Conservation (phyloP, 2,888 invertebrate species). For the Beris morrisii region DNA sequence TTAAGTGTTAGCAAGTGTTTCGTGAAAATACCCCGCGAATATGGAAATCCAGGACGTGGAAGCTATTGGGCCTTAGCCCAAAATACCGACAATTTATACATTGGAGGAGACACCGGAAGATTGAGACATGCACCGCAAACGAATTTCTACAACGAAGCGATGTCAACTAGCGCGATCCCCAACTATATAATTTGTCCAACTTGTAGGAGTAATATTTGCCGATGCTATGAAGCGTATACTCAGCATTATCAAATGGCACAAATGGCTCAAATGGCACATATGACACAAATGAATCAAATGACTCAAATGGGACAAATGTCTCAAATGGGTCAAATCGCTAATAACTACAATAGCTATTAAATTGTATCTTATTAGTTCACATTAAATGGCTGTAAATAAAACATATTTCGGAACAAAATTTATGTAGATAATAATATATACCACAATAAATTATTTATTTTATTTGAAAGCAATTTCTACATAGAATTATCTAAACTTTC, state of each 20-base stretch:
- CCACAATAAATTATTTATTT: too few species aligned
- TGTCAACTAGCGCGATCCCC: not conserved
- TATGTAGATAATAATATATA: too few species aligned
- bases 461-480: too few species aligned
- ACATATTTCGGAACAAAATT: too few species aligned
- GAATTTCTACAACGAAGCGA: not conserved
- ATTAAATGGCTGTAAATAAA: too few species aligned
- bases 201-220: conserved; percentile 7
- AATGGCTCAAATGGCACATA: conserved; percentile 8
- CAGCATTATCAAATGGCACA: conserved; percentile 15
- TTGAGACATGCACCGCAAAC: conserved; percentile 62
- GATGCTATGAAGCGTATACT: not conserved
- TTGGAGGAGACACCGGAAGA: conserved; percentile 93
- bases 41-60: conserved; percentile 96
- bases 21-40: conserved; percentile 89
- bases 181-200: conserved; percentile 1
- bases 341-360: too few species aligned
- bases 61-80: conserved; percentile 98
- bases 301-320: too few species aligned
- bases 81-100: conserved; percentile 91
- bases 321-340: too few species aligned
- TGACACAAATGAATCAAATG: too few species aligned
- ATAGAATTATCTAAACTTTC: too few species aligned
- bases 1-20: conserved; percentile 93
- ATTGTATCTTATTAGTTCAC: too few species aligned